Evolutionary conservation across 2,113 vertebrate genomes (phyloP), one percentile per base, ranked within the genome.

Genomic region (Clupea harengus): DNA sequence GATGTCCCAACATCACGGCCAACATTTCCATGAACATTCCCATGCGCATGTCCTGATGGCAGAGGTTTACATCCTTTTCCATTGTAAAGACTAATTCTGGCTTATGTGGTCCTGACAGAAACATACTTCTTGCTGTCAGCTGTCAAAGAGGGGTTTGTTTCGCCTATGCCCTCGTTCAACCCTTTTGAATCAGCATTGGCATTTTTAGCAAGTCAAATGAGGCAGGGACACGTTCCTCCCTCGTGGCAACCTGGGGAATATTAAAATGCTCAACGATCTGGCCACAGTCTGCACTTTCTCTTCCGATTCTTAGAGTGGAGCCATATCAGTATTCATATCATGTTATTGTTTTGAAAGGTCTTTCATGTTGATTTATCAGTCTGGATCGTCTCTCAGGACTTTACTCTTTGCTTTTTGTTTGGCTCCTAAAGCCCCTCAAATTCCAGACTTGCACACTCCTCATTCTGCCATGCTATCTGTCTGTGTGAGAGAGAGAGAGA

Each of bases 1-100:
- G 94, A 95, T 95, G 93, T 94, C 91, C 86, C 78, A 54, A 87
- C 89, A 89, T 89, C 91, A 89, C 85, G 91, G 93, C 93, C 94
- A 95, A 93, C 91, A n/a, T n/a, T n/a, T n/a, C n/a, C n/a, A n/a
- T n/a, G n/a, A n/a, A n/a, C n/a, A 93, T 83, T 87, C 90, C 91
- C 57, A 83, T 84, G 88, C 91, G 86, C 85, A 88, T 91, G 91
- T 89, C 81, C 87, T 85, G 78, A 50, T 45, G 81, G 86, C 85
- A 85, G 81, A 85, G 84, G 89, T 90, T 82, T n/a, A 87, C 86
- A 85, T 86, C 17, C 84, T 87, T 87, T 89, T 87, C 87, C 82
- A 88, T 88, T 82, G 88, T 86, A 88, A 88, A 90, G 87, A 22
- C 52, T 85, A 84, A 75, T 78, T 86, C 78, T 89, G 85, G 82